A percentile compares a stretch with the other conserved stretches of the same genome.
These are phyloP conservation scores for Anagyrus pseudococci DNA, from an alignment of 2,888 invertebrate species.

Conservation along the genomic window DNA sequence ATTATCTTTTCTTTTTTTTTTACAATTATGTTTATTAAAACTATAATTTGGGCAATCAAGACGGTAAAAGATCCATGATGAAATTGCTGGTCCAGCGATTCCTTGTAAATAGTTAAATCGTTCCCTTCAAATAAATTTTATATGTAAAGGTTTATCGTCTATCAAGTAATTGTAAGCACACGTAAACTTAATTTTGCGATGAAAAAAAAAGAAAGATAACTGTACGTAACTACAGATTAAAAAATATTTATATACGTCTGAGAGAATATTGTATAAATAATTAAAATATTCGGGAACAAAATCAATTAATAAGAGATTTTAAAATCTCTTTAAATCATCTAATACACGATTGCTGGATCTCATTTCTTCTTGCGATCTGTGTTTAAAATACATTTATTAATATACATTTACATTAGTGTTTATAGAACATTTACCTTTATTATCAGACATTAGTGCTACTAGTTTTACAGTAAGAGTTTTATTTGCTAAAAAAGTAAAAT, in stretches of 20 bases:
- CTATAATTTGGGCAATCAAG: no score
- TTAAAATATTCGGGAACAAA: constrained; percentile 24
- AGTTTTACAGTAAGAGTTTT: not conserved
- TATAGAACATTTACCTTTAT: constrained; percentile 18
- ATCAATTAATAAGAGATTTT: constrained; percentile 1
- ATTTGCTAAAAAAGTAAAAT: not conserved
- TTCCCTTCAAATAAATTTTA: constrained; percentile 32
- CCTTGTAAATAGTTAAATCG: constrained; percentile 34
- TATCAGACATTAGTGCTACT: not conserved
- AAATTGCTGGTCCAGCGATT: constrained; percentile 18
- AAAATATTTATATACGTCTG: constrained; percentile 25
- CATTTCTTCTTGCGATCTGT: constrained; percentile 20
- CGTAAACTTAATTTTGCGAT: constrained; percentile 23
- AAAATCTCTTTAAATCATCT: constrained; percentile 3
- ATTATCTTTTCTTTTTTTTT: no score
- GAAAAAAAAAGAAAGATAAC: constrained; percentile 11
- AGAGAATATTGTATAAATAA: constrained; percentile 25
- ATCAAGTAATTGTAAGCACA: constrained; percentile 28
- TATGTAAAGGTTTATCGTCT: constrained; percentile 25
- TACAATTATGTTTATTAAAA: no score
- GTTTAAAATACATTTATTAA: constrained; percentile 10
- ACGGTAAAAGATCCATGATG: no score
- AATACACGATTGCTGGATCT: constrained; percentile 13
- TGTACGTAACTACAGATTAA: constrained; percentile 16
- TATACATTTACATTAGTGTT: constrained; percentile 9